Evolutionary conservation across 2,113 vertebrate genomes (phyloP).

Genomic region (Protomyctophum bolini): DNA sequence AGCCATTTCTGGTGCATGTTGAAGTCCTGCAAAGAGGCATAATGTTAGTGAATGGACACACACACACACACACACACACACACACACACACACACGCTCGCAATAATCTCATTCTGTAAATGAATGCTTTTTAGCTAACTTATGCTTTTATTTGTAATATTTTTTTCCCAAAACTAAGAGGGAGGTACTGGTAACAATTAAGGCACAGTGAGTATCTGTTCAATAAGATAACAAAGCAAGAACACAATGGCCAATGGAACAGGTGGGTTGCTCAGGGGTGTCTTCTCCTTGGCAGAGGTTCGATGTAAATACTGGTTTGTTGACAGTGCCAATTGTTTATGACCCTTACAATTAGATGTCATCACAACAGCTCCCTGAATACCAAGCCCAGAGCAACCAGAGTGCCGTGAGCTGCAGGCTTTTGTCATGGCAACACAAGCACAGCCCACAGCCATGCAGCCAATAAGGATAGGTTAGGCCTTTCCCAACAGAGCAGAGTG

Average conservation of each 20-base stretch:
- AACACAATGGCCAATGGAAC: not conserved
- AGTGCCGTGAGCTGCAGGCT: constrained; percentile 36
- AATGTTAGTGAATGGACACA: not conserved
- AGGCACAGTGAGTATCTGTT: not conserved
- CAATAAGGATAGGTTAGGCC: constrained; percentile 26
- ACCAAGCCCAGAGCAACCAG: constrained; percentile 26
- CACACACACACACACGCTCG: too few species aligned
- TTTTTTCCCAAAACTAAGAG: too few species aligned
- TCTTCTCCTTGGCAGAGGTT: not conserved
- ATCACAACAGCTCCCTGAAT: constrained; percentile 62
- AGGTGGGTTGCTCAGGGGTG: not conserved
- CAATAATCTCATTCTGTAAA: too few species aligned
- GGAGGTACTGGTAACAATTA: too few species aligned
- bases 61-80: too few species aligned
- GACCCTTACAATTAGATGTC: constrained; percentile 50
- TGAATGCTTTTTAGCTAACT: too few species aligned
- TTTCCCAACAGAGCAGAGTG: constrained; percentile 51
- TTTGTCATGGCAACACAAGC: constrained; percentile 69
- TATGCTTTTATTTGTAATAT: too few species aligned
- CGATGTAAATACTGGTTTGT: constrained; percentile 48
- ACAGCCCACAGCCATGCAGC: constrained; percentile 42
- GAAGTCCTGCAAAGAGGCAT: constrained; percentile 85
- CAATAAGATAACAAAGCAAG: not conserved
- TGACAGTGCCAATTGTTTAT: constrained; percentile 55
- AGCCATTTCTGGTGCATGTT: constrained; percentile 90